Percentiles rank a stretch among this genome's conserved stretches.
Conservation (phyloP, 2,797 vertebrate genomes). For the Rhinatrema bivittatum region DNA sequence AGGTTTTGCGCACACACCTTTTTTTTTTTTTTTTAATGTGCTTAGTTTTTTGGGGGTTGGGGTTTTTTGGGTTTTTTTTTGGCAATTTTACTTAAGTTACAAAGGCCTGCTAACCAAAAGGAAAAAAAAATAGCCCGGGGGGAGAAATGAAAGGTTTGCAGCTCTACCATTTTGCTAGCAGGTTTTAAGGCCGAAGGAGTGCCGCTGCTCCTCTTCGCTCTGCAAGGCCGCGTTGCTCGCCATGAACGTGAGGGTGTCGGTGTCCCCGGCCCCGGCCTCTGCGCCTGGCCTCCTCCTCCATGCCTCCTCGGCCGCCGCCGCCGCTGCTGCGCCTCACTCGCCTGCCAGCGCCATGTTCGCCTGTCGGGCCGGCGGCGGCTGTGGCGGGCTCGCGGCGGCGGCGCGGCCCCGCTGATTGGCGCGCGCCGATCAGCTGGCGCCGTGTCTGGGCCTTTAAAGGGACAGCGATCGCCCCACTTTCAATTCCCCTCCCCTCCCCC, state of each 20-base stretch:
- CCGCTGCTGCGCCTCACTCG: conserved; percentile 23
- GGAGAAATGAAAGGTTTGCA: conserved; percentile 9
- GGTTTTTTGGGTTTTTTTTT: too few species aligned
- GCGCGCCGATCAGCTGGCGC: conserved; percentile 79
- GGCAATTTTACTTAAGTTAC: too few species aligned
- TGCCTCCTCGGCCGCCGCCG: not conserved
- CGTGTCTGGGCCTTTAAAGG: conserved; percentile 79
- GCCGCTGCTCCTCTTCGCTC: not conserved
- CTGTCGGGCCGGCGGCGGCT: conserved; percentile 25
- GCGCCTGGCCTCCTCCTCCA: too few species aligned
- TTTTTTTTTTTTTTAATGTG: too few species aligned
- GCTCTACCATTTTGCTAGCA: conserved; percentile 81
- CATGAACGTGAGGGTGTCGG: conserved; percentile 36
- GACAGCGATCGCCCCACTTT: conserved; percentile 58
- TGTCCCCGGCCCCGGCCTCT: conserved; percentile 2
- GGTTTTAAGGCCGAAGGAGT: conserved; percentile 73
- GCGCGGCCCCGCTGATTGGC: conserved; percentile 77
- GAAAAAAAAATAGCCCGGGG: too few species aligned
- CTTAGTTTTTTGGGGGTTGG: too few species aligned
- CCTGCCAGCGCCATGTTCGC: conserved; percentile 50
- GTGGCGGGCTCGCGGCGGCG: too few species aligned
- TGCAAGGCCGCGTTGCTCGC: not conserved
- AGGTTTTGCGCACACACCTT: too few species aligned
- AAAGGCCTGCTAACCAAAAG: too few species aligned
- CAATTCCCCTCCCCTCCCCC: too few species aligned